phyloP scores from a whole-genome alignment of 2,797 vertebrate species.

The Scyliorhinus canicula region DNA sequence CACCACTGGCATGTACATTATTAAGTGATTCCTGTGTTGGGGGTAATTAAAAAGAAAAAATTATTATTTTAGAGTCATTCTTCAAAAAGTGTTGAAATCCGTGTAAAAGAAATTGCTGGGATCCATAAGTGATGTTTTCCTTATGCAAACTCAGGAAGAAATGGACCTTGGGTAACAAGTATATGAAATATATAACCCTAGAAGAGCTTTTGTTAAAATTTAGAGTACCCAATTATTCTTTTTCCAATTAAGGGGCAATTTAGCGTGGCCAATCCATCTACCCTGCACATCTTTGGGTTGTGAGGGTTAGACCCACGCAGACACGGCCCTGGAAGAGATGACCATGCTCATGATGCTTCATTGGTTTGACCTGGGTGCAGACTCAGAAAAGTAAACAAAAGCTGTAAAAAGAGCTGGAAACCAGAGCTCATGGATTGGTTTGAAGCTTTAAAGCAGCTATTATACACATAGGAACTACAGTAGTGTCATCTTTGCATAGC shows the following conservation, averaged over 20 bases:
- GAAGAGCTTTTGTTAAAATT: too few relatives aligned
- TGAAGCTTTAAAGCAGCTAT: background rate
- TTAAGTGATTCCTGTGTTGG: background rate
- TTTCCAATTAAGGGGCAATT: too few relatives aligned
- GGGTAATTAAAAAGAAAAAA: background rate
- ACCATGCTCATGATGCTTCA: background rate
- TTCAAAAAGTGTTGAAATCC: background rate
- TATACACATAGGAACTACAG: background rate
- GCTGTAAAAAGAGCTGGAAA: background rate
- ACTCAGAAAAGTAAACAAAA: background rate
- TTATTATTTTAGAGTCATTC: background rate
- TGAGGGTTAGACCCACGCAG: too few relatives aligned
- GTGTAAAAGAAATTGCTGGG: background rate
- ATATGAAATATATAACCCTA: background rate
- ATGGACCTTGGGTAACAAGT: background rate
- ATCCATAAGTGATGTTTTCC: background rate
- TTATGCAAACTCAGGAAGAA: background rate
- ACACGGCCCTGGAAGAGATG: background rate
- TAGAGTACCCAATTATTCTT: too few relatives aligned
- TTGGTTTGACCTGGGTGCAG: background rate
- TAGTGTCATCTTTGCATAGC: background rate
- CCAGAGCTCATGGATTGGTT: background rate
- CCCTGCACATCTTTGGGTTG: too few relatives aligned
- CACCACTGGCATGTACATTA: background rate
- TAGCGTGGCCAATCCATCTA: too few relatives aligned